Conservation (phyloP, 2,888 invertebrate genomes). For the Amphipoea oculea region DNA sequence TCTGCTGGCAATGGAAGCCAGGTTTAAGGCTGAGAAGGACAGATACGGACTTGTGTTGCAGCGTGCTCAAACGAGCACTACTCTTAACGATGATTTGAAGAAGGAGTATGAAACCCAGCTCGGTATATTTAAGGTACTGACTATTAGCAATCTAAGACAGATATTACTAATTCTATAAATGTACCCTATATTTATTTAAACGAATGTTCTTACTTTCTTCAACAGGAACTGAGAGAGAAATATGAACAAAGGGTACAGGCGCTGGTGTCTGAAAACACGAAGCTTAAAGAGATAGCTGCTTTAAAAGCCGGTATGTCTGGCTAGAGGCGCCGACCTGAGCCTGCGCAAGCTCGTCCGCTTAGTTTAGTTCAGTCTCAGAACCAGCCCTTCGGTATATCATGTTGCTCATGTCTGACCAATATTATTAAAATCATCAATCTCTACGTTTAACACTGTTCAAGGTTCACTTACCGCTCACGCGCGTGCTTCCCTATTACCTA, state of each 20-base stretch:
- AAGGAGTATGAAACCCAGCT: conserved; percentile 95
- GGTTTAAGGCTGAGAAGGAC: conserved; percentile 93
- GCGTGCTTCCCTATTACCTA: not conserved
- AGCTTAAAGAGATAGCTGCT: conserved; percentile 76
- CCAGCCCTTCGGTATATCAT: not conserved
- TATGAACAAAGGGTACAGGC: conserved; percentile 92
- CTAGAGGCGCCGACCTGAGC: conserved; percentile 1
- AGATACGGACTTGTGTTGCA: conserved; percentile 92
- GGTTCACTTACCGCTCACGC: not conserved
- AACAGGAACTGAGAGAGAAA: conserved; percentile 91
- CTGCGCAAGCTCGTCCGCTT: not conserved
- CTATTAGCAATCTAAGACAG: not conserved
- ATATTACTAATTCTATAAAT: not conserved
- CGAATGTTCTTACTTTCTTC: conserved; percentile 30
- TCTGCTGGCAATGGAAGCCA: conserved; percentile 92
- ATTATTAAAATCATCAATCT: not conserved
- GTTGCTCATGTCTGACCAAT: not conserved
- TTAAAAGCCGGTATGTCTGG: conserved; percentile 43
- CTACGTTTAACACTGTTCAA: not conserved
- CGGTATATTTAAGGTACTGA: conserved; percentile 91
- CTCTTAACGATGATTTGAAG: conserved; percentile 94
- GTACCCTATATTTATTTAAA: not conserved
- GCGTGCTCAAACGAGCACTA: conserved; percentile 93
- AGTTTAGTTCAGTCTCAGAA: not conserved
- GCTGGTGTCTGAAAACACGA: conserved; percentile 89